Conservation (phyloP, 2,888 invertebrate species). For the Lamproptera curius region DNA sequence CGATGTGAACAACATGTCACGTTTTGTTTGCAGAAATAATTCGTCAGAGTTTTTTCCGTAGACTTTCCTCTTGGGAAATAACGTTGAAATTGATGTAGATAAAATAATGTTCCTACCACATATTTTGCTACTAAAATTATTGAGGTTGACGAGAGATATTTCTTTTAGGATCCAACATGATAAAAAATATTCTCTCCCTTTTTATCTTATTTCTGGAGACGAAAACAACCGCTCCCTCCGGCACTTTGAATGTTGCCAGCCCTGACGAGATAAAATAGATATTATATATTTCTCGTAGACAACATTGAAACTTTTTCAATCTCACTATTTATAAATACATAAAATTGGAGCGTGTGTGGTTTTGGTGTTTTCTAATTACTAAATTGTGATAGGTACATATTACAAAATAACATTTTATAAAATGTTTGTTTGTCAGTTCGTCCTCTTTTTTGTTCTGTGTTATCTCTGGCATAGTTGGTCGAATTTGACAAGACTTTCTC, state of each 20-base stretch:
- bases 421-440: no score
- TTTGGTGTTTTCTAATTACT: no score
- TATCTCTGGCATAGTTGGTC: no score
- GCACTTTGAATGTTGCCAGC: conserved; percentile 1
- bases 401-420: no score
- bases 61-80: conserved; percentile 20
- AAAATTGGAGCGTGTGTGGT: no score
- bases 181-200: conserved; percentile 3
- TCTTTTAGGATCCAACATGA: conserved; percentile 8
- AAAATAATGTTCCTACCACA: conserved; percentile 11
- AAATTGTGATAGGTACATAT: no score
- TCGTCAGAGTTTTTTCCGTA: background rate
- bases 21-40: conserved; percentile 13
- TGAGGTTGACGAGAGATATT: conserved; percentile 10
- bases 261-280: conserved; percentile 4
- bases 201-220: conserved; percentile 4
- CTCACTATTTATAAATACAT: no score
- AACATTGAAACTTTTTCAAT: background rate
- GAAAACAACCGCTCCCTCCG: conserved; percentile 1
- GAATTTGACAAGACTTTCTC: no score
- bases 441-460: no score
- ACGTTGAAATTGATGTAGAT: conserved; percentile 18
- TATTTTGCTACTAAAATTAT: conserved; percentile 9
- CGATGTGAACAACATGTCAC: conserved; percentile 1
- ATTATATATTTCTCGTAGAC: background rate